Evolutionary conservation across 1,140 invertebrate species (phyloP).

Genomic region (Ceratina australensis): DNA sequence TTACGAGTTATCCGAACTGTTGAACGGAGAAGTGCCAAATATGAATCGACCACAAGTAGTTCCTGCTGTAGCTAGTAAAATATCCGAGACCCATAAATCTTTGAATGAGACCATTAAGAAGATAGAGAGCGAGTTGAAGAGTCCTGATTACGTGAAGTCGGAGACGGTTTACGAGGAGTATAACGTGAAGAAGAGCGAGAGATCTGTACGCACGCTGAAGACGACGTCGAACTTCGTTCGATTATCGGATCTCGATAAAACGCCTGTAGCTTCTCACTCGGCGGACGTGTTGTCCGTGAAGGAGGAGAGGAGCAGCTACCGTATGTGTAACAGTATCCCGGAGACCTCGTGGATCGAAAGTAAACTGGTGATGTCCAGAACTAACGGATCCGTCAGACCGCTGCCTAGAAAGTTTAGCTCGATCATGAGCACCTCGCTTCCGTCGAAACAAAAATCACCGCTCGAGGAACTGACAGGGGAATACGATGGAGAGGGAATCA

Average conservation of each 20-base stretch:
- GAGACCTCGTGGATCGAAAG: conserved; percentile 85
- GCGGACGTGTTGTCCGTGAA: conserved; percentile 47
- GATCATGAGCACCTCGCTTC: conserved; percentile 74
- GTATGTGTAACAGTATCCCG: conserved; percentile 80
- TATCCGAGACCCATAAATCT: conserved; percentile 73
- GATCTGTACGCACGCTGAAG: conserved; percentile 19
- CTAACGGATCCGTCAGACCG: conserved; percentile 74
- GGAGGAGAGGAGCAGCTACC: conserved; percentile 64
- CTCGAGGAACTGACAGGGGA: conserved; percentile 69
- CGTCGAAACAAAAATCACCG: conserved; percentile 74
- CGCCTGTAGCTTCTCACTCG: conserved; percentile 59
- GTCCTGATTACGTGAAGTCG: conserved; percentile 60
- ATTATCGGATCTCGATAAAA: conserved; percentile 82
- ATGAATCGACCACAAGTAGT: conserved; percentile 55
- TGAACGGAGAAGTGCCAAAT: conserved; percentile 60
- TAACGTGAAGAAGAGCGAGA: conserved; percentile 33
- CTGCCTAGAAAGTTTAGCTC: conserved; percentile 67
- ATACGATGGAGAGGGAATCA: conserved; percentile 71
- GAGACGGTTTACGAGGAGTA: conserved; percentile 34
- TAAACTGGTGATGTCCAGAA: conserved; percentile 81
- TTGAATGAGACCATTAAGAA: conserved; percentile 75
- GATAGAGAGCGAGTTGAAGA: conserved; percentile 72
- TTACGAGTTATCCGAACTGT: conserved; percentile 67
- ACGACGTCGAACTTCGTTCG: conserved; percentile 77
- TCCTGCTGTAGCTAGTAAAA: conserved; percentile 61